Conservation (phyloP, 1,140 invertebrate species). For the Lasioglossum baleicum region DNA sequence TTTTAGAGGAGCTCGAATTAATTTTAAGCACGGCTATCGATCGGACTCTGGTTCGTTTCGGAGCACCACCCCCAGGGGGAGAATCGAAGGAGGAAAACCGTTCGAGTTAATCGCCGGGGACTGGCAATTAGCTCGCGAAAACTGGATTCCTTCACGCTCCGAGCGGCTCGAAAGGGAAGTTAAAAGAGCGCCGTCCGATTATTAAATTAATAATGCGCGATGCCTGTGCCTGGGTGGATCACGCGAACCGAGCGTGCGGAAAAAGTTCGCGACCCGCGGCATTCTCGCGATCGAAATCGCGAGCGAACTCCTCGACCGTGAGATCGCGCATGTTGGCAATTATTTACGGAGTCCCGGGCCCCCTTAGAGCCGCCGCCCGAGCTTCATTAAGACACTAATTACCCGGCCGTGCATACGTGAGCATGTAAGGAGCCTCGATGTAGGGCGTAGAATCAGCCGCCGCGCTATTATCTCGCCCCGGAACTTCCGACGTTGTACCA, state of each 20-base stretch:
- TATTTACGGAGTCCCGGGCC: conserved; percentile 64
- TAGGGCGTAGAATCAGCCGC: conserved; percentile 54
- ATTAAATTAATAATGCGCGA: conserved; percentile 49
- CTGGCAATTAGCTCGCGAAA: background rate
- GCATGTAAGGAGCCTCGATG: conserved; percentile 62
- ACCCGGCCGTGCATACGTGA: conserved; percentile 69
- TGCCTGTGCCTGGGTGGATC: background rate
- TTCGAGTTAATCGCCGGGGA: background rate
- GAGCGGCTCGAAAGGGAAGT: conserved; percentile 1
- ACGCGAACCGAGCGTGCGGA: conserved; percentile 46
- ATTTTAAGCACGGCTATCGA: background rate
- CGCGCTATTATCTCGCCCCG: conserved; percentile 44
- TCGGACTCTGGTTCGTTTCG: too few species aligned
- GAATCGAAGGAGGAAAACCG: background rate
- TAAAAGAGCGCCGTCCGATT: background rate
- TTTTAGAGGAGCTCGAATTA: background rate
- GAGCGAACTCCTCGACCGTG: conserved; percentile 24
- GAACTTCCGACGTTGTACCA: conserved; percentile 62
- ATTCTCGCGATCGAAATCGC: conserved; percentile 23
- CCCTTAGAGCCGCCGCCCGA: conserved; percentile 16
- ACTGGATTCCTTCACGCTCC: background rate
- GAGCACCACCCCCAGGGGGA: too few species aligned
- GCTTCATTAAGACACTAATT: conserved; percentile 75
- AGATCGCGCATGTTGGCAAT: conserved; percentile 60
- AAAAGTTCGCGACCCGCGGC: conserved; percentile 23